A percentile compares a stretch with the other conserved stretches of the same genome.
These are phyloP conservation scores for Trisateles emortualis DNA, from an alignment of 2,888 invertebrate species.

Conservation along the genomic window DNA sequence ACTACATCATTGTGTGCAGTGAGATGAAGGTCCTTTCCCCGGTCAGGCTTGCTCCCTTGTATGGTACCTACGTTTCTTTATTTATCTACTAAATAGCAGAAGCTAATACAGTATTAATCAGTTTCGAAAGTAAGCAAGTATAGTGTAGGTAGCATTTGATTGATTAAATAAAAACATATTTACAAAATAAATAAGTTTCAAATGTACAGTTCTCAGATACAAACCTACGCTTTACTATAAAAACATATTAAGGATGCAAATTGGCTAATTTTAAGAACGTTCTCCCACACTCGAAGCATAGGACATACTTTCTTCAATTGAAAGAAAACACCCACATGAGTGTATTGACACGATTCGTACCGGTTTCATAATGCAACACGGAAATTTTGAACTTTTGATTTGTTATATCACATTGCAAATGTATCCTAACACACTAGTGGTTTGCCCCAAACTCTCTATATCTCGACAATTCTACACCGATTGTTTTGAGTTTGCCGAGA, in stretches of 20 bases:
- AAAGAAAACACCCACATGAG: slow-evolving; percentile 74
- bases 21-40: too few species aligned
- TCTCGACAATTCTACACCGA: too few species aligned
- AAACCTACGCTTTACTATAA: slow-evolving; percentile 27
- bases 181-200: slow-evolving; percentile 7
- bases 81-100: too few species aligned
- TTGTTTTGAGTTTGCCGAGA: too few species aligned
- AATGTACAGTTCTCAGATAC: slow-evolving; percentile 19
- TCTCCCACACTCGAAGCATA: slow-evolving; percentile 53
- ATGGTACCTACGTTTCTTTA: too few species aligned
- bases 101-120: too few species aligned
- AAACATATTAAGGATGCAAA: slow-evolving; percentile 53
- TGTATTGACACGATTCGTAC: slow-evolving; percentile 76
- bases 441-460: too few species aligned
- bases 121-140: too few species aligned
- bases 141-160: slow-evolving; percentile 28
- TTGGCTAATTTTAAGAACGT: slow-evolving; percentile 57
- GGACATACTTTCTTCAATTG: slow-evolving; percentile 78
- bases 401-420: slow-evolving; percentile 69
- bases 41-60: too few species aligned
- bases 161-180: slow-evolving; percentile 13
- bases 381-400: slow-evolving; percentile 71
- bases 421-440: too few species aligned
- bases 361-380: slow-evolving; percentile 76
- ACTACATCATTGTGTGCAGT: too few species aligned